Base-by-base conservation (phyloP, 2,888 invertebrate species). In the Cynaeus angustus region DNA sequence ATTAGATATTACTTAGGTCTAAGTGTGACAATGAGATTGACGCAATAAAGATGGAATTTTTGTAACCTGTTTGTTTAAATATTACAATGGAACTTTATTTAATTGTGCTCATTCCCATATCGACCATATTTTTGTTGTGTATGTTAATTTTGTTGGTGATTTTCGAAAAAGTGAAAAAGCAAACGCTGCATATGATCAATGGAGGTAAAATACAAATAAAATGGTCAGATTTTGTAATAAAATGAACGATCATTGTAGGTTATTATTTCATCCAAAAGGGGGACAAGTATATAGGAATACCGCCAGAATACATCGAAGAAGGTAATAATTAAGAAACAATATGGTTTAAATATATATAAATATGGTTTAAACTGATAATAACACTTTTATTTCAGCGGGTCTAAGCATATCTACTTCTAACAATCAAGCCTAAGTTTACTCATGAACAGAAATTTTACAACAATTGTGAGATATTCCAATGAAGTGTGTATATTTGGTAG, bases 241-340 rank as follows among this genome's bases (percentile, higher is more conserved):
- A 41, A n/a, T n/a, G 43, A 30, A 0, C 16, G 13, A 64, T 52
- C 21, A 37, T 59, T 65, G 26, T 30, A 71, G 71, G 71, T 12
- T 71, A 68, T 26, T 71, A 71, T 41, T 71, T 71, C 28, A 58
- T 68, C 30, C 53, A 65, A 10, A 68, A 68, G 13, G 59, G 58
- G 12, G 61, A 68, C 12, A 59, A 43, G 12, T 71, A 45, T 21
- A 46, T 71, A 41, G 71, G 71, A 14, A 66, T 71, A 3, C 71
- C 71, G 9, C 65, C 71, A 7, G 71, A 71, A 50, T 59, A 53
- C 38, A 38, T 71, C 14, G 65, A 68, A 41, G 59, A 59, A 45
- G 68, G 53, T 71, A 59, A 33, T n/a, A n/a, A n/a, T n/a, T n/a
- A n/a, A n/a, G n/a, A n/a, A n/a, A n/a, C n/a, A n/a, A n/a, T n/a